These are phyloP conservation scores for Bugulina stolonifera DNA, from an alignment of 2,888 invertebrate species.

Conservation along the genomic window DNA sequence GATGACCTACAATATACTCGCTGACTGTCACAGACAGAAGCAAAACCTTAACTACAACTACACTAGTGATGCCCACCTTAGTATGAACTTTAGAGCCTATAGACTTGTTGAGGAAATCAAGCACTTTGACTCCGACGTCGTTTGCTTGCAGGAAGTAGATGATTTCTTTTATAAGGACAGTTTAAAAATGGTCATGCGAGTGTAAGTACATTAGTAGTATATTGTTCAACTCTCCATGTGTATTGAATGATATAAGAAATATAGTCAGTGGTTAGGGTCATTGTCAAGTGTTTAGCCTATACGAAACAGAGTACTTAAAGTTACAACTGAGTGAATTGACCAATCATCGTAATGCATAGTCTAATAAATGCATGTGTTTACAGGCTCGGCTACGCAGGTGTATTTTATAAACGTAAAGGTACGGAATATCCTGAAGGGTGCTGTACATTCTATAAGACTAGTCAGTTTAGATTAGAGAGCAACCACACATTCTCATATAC, in stretches of 20 bases:
- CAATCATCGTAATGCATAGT: too few relatives aligned
- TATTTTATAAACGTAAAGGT: conserved; percentile 33
- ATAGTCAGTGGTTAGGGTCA: too few relatives aligned
- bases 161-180: conserved; percentile 36
- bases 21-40: conserved; percentile 38
- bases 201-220: conserved; percentile 32
- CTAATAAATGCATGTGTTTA: too few relatives aligned
- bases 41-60: conserved; percentile 36
- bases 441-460: conserved; percentile 46
- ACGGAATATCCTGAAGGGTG: conserved; percentile 43
- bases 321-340: too few relatives aligned
- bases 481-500: conserved; percentile 34
- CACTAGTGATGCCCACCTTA: conserved; percentile 36
- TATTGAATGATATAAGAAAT: too few relatives aligned
- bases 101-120: conserved; percentile 42
- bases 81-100: conserved; percentile 38
- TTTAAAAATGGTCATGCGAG: conserved; percentile 37
- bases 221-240: too few relatives aligned
- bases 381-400: conserved; percentile 37
- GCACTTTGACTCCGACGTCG: conserved; percentile 45
- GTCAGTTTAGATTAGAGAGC: conserved; percentile 38
- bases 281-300: too few relatives aligned
- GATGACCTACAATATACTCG: conserved; percentile 49
- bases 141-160: conserved; percentile 51
- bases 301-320: too few relatives aligned